Percentiles rank a stretch among this genome's conserved stretches.
Conservation (phyloP, 2,797 vertebrate species). For the Adrianichthys oophorus region DNA sequence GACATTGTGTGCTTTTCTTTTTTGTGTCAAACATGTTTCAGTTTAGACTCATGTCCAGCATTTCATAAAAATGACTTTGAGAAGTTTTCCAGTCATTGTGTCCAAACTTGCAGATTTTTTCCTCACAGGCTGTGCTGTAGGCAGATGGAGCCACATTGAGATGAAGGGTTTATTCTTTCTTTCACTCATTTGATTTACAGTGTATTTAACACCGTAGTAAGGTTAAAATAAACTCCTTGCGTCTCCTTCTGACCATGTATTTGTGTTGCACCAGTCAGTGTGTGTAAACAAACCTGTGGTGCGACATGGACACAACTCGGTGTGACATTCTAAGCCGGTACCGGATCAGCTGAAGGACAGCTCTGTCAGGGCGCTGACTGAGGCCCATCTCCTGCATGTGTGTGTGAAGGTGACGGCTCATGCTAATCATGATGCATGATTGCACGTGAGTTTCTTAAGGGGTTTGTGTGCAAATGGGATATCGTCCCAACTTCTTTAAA, state of each 20-base stretch:
- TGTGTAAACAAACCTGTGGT: slow-evolving; percentile 3
- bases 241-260: slow-evolving; percentile 7
- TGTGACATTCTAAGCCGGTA: slow-evolving; percentile 40
- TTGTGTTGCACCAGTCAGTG: neutral
- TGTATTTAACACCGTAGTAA: slow-evolving; percentile 14
- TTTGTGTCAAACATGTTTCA: too few species aligned
- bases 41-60: too few species aligned
- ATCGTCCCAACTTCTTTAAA: slow-evolving; percentile 16
- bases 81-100: slow-evolving; percentile 13
- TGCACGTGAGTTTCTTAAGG: neutral
- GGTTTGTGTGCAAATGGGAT: neutral
- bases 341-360: slow-evolving; percentile 37
- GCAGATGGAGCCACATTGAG: slow-evolving; percentile 3
- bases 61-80: neutral
- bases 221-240: neutral
- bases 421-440: slow-evolving; percentile 6
- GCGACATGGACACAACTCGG: slow-evolving; percentile 24
- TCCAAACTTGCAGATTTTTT: slow-evolving; percentile 15
- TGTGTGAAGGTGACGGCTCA: slow-evolving; percentile 32
- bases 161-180: slow-evolving; percentile 7
- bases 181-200: slow-evolving; percentile 23
- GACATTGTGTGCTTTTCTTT: neutral
- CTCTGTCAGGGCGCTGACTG: slow-evolving; percentile 28
- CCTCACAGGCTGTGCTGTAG: slow-evolving; percentile 15
- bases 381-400: slow-evolving; percentile 15